Evolutionary conservation across 2,113 vertebrate species (phyloP), one percentile per base, ranked within the genome.

Genomic region (Melozone crissalis): DNA sequence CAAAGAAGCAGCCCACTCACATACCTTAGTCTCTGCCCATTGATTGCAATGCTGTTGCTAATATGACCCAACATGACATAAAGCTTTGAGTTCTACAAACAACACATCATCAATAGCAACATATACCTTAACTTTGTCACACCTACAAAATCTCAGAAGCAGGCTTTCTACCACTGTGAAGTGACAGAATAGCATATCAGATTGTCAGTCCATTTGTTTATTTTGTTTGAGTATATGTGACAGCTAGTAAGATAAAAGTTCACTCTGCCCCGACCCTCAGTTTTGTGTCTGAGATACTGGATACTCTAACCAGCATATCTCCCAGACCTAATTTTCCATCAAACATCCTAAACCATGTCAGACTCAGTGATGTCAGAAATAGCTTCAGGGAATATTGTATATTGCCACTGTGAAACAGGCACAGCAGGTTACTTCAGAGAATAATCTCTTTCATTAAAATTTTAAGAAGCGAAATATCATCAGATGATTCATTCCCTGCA

Each of bases 401-500:
- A 76, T 39, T 94, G 71, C 65, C 73, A 91, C 49, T 61, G 24
- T 57, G 73, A 87, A 94, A 93, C 31, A 72, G 28, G n/a, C 91
- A 96, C 74, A 91, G 95, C 74, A 87, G 74, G 87, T 87, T 94
- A 82, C 71, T 95, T 94, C 46, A 91, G 66, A 79, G 58, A 92
- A 95, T 90, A 96, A 97, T 85, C 67, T 76, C 71, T 87, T 93
- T 85, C 94, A 95, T 84, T 91, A 93, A 79, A 85, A 77, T 91
- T 93, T 95, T 73, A 90, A 77, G 87, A 94, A 80, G 46, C 20
- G 35, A 90, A 94, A 66, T 89, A 95, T 76, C 71, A 83, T 86
- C 77, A 96, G 72, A 63, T 74, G 81, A 94, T 91, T 95, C 62
- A 90, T 47, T 80, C 93, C 30, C 26, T 62, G n/a, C 51, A 91